Percentiles rank a stretch among this genome's conserved stretches.
Conservation (phyloP, 2,888 invertebrate genomes). For the Xestia sexstrigata region DNA sequence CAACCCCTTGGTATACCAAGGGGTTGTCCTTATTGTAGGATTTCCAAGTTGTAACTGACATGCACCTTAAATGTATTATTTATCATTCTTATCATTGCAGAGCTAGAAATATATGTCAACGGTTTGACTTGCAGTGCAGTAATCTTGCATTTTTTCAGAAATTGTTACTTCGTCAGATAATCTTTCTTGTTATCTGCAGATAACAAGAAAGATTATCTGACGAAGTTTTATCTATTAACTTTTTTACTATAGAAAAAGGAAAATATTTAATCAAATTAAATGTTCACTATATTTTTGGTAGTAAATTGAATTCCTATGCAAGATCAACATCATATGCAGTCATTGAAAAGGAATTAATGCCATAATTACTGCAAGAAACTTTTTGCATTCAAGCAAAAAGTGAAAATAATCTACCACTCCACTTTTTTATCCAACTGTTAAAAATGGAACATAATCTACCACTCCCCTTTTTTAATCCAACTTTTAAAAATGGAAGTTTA, state of each 20-base stretch:
- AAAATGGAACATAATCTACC: background rate
- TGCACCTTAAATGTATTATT: background rate
- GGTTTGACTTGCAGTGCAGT: background rate
- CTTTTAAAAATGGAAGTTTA: background rate
- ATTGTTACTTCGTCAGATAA: too few relatives aligned
- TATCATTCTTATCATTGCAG: constrained; percentile 21
- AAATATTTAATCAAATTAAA: background rate
- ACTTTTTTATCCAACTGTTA: background rate
- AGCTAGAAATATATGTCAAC: constrained; percentile 18
- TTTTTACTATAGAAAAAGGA: background rate
- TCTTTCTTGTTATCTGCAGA: constrained; percentile 10
- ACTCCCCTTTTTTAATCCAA: background rate
- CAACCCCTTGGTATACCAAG: too few relatives aligned
- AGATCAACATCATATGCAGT: background rate
- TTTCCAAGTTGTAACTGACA: background rate
- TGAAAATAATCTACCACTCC: background rate
- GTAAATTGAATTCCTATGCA: background rate
- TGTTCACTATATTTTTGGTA: background rate
- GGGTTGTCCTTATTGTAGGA: background rate
- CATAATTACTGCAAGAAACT: background rate
- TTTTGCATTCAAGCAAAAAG: background rate
- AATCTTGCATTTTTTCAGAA: constrained; percentile 6
- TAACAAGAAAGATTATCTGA: background rate
- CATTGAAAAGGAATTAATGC: background rate
- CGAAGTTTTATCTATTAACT: background rate